Base-by-base conservation (phyloP, 2,888 invertebrate genomes). In the Xanthorhoe designata region DNA sequence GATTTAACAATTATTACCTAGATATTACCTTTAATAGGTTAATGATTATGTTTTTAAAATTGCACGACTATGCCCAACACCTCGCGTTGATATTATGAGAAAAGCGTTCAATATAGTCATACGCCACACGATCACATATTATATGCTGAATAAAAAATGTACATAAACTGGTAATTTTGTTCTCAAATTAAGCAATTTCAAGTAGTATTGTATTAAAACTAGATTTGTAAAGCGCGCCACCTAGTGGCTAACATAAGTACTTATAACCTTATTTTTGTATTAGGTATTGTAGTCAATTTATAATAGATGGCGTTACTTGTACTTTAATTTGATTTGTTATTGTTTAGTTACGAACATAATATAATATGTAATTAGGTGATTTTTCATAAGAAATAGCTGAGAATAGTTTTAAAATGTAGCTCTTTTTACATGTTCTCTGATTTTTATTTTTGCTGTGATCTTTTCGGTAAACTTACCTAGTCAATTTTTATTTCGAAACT, bases 291-390 rank as follows among this genome's bases (percentile, higher is more conserved):
- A 65, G 53, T 64, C 49, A 9, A 17, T 29, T 42, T 52, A 54
- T 10, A 0, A 32, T 45, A 83, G 83, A 79, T 81, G 79, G 78
- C 79, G 75, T 61, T 78, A 77, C 72, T 70, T 59, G 75, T 74
- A 58, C 24, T 53, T 52, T 52, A 51, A 13, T n/a, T 62, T 49
- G 1, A 8, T 42, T 42, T 42, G 42, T 32, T 32, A n/a, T n/a
- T 32, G 6, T 2, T 6, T 6, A 32, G 32, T 7, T 32, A 32
- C 0, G 32, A 32, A 32, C 32, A 32, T 32, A 7, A 32, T 7
- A 32, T 3, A 32, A 13, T 13, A 13, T 13, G 13, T 13, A 42
- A 42, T 13, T 42, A 42, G 3, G 8, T 19, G 15, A 3, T 53
- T 35, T 35, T 35, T 32, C 35, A 15, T 35, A 53, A 8, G 6